Evolutionary conservation across 2,113 vertebrate species (phyloP).

Genomic region (Naja naja): DNA sequence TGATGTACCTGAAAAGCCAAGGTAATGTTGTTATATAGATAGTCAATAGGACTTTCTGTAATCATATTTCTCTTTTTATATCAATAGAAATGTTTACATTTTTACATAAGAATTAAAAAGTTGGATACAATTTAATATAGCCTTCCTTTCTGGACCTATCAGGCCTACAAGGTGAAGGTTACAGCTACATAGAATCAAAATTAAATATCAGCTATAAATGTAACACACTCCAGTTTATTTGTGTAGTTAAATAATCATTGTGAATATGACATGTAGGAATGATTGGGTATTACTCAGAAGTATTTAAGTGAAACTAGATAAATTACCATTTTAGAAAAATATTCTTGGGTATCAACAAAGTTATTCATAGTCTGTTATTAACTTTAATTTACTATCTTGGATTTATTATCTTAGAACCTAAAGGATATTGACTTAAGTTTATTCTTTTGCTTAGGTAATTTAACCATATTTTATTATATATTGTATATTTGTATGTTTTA

Average conservation of each 20-base stretch:
- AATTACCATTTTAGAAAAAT: neutral
- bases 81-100: neutral
- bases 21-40: constrained; percentile 70
- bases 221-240: neutral
- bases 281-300: neutral
- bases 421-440: neutral
- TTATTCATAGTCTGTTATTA: neutral
- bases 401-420: neutral
- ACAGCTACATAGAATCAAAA: neutral
- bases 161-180: neutral
- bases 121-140: neutral
- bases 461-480: neutral
- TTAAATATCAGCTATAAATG: neutral
- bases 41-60: constrained; percentile 28
- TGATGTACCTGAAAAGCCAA: constrained; percentile 89
- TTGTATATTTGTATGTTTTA: neutral
- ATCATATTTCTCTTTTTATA: neutral
- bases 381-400: neutral
- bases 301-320: neutral
- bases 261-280: neutral
- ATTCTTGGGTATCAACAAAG: neutral
- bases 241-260: neutral
- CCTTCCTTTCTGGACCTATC: neutral
- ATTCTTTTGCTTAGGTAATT: neutral
- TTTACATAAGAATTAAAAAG: neutral